Evolutionary conservation across 2,113 vertebrate genomes (phyloP), one percentile per base, ranked within the genome.

Genomic region (Asarcornis scutulata): DNA sequence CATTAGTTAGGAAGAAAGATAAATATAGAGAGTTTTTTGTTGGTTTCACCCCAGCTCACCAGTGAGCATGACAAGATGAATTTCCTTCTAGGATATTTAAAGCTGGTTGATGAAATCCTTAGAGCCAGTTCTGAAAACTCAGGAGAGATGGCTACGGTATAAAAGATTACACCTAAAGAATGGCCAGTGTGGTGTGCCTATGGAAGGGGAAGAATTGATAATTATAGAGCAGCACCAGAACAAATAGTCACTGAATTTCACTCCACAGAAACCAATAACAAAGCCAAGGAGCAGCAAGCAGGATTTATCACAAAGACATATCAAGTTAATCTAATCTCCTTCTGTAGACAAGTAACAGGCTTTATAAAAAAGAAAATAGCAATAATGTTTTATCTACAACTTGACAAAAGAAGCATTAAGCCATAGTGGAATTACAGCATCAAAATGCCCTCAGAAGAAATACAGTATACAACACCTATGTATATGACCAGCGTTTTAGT

Each of bases 381-480:
- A 87, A 66, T 66, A 77, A 89, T 32, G 40, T 58, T 84, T 91
- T 89, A 91, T 67, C 85, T 87, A 44, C 29, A 84, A 44, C 84
- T 73, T 58, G 72, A 80, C 17, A 69, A 74, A 86, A 63, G 36
- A 60, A 38, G 8, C 44, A 82, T 36, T 48, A 78, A 69, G 34
- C 11, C 52, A 10, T 34, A 62, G 56, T 52, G 34, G 68, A 83
- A 72, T 64, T 52, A 38, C 14, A 40, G 25, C 55, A 66, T 80
- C 26, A 34, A 38, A 80, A 46, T 0, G 8, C 20, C 34, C 38
- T 62, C 58, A 3, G 7, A 79, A 72, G 68, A 81, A 63, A 11
- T 11, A 15, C 38, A 55, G 53, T 22, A 56, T 25, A 15, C 9
- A 62, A 38, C 5, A 50, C 2, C 20, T 52, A 8, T 12, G 56